Evolutionary conservation across 2,888 invertebrate species (phyloP), one percentile per base, ranked within the genome.

Genomic region (Papilio gigon): DNA sequence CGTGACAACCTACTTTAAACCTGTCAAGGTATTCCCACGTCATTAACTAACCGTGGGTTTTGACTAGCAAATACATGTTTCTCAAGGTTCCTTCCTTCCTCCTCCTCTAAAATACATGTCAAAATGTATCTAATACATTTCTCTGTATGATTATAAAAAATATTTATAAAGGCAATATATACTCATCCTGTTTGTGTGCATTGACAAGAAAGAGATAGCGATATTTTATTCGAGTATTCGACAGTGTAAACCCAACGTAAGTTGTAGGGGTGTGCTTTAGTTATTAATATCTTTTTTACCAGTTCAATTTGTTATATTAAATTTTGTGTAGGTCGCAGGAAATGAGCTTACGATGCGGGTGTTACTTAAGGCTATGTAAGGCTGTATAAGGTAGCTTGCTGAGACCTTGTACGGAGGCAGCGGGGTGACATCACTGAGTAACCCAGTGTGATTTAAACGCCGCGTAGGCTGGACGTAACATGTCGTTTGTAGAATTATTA

Each of bases 381-480:
- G 9, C 64, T 59, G 37, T 50, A 68, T 59, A 68, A 50, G 68
- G 68, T 20, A 37, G 50, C 60, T 22, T 58, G 53, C 17, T 17
- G 47, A 22, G 59, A 68, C 68, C 68, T 68, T 65, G 64, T 68
- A 60, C 25, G 68, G 40, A 30, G 63, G 60, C 58, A 56, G 66
- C 30, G 60, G 9, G 53, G 65, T 68, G 69, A 69, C 71, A 69
- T 71, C 71, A 71, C 50, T 56, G 47, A 58, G 40, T 59, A 71
- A 53, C 66, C 66, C 62, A 59, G n/a, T 30, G 33, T 59, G 63
- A 50, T 70, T 60, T 50, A 35, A 53, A 42, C 9, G 14, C 59
- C 30, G 64, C 59, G 68, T 68, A 59, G 68, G 68, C 30, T 33
- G n/a, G 1, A 25, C 50, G 42, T 17, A 27, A 30, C 25, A 50